A percentile compares a stretch with the other conserved stretches of the same genome.
These are phyloP conservation scores for Aurelia sp. DNA, from an alignment of 30 jellyfish, hydroid and myxozoan species.

Conservation along the genomic window DNA sequence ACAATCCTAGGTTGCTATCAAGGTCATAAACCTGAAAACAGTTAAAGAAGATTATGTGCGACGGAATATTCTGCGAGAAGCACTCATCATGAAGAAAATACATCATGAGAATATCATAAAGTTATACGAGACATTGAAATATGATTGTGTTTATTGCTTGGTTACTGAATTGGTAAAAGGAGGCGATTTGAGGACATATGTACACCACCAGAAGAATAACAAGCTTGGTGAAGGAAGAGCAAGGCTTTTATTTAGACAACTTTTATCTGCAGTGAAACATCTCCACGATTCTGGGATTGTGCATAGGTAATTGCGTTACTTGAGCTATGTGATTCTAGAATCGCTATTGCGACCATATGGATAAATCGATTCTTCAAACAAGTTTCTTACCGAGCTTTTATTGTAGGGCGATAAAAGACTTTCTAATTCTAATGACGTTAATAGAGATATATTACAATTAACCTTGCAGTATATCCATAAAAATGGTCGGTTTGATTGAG, in stretches of 20 bases:
- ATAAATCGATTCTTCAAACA: no score
- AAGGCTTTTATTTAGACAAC: constrained; percentile 61
- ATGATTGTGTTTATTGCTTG: constrained; percentile 59
- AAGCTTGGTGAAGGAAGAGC: constrained; percentile 56
- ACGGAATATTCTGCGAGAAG: constrained; percentile 66
- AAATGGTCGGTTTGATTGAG: no score
- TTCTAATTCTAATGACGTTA: no score
- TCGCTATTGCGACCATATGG: not conserved
- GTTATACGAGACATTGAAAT: constrained; percentile 70
- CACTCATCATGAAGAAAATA: constrained; percentile 63
- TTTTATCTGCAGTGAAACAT: constrained; percentile 70
- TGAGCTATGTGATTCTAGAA: not conserved
- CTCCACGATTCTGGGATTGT: constrained; percentile 75
- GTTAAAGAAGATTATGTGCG: constrained; percentile 49
- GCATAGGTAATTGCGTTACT: constrained; percentile 55
- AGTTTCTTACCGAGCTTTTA: no score
- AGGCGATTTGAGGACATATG: constrained; percentile 73
- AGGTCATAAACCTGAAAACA: constrained; percentile 59
- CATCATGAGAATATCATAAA: constrained; percentile 69
- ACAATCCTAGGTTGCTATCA: constrained; percentile 72
- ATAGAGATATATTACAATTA: no score
- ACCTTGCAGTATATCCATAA: no score
- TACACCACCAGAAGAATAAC: constrained; percentile 65
- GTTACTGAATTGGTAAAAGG: constrained; percentile 81
- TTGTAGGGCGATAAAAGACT: no score